These are phyloP conservation scores for Graphium colonna DNA, from an alignment of 2,888 invertebrate genomes.

Conservation along the genomic window DNA sequence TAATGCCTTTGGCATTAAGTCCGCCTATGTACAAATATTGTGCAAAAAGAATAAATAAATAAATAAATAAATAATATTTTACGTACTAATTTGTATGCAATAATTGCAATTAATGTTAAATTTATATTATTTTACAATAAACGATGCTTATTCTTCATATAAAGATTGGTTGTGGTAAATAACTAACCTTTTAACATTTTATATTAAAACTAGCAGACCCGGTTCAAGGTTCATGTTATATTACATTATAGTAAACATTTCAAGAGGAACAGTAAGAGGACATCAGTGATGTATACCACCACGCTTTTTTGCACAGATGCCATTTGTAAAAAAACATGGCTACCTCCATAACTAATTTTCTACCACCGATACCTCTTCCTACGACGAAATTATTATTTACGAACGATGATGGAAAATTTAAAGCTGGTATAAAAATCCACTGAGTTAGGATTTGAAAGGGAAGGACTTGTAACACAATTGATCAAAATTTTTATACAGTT, in stretches of 20 bases:
- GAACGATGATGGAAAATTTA: slow-evolving; percentile 26
- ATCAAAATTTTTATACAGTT: slow-evolving; percentile 22
- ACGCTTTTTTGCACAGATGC: slow-evolving; percentile 24
- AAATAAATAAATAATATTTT: too few relatives aligned
- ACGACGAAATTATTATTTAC: slow-evolving; percentile 24
- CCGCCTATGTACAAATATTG: too few relatives aligned
- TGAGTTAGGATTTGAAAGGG: slow-evolving; percentile 29
- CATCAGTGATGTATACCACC: slow-evolving; percentile 26
- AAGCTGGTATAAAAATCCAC: slow-evolving; percentile 30
- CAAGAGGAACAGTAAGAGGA: slow-evolving; percentile 26
- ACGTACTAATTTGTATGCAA: too few relatives aligned
- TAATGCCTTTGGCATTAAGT: too few relatives aligned
- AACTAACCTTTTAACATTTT: too few relatives aligned
- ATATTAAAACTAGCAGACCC: too few relatives aligned
- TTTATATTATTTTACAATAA: too few relatives aligned
- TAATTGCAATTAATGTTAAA: too few relatives aligned
- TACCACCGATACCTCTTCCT: slow-evolving; percentile 29
- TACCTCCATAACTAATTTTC: slow-evolving; percentile 28
- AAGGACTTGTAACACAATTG: slow-evolving; percentile 27
- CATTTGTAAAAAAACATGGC: slow-evolving; percentile 31
- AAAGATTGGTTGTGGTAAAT: too few relatives aligned
- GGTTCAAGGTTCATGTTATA: slow-evolving; percentile 30
- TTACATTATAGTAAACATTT: slow-evolving; percentile 29
- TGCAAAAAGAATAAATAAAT: too few relatives aligned
- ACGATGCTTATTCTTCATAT: too few relatives aligned